Evolutionary conservation across 2,797 vertebrate genomes (phyloP).

Genomic region (Dryobates pubescens): DNA sequence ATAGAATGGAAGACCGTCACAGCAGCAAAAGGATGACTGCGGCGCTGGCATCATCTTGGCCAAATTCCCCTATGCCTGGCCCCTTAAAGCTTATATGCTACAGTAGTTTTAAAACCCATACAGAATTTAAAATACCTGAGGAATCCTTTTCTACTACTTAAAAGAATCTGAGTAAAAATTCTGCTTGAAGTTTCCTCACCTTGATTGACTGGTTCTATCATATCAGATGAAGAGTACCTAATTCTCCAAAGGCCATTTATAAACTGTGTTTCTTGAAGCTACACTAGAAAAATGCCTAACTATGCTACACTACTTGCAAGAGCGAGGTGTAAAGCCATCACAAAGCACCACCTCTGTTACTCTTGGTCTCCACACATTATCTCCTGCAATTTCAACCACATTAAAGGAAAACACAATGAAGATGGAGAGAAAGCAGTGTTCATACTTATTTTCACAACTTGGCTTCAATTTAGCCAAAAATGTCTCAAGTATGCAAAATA

Average conservation of each 20-base stretch:
- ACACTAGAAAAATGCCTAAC: not conserved
- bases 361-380: not conserved
- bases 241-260: conserved; percentile 32
- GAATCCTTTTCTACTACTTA: not conserved
- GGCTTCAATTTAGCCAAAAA: not conserved
- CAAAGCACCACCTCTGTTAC: not conserved
- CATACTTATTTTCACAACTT: not conserved
- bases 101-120: not conserved
- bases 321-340: not conserved
- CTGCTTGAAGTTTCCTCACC: not conserved
- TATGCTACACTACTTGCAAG: not conserved
- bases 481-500: not conserved
- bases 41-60: not conserved
- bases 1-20: not conserved
- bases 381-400: not conserved
- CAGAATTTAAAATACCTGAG: not conserved
- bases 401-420: not conserved
- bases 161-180: not conserved
- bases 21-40: not conserved
- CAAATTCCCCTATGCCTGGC: not conserved
- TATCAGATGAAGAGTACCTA: not conserved
- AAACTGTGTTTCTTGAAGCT: conserved; percentile 10
- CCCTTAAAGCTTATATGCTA: not conserved
- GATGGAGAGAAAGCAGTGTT: not conserved
- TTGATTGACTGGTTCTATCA: not conserved